Percentiles rank a stretch among this genome's conserved stretches.
phyloP scores from a whole-genome alignment of 2,888 invertebrate genomes.

The Herminia tarsipennalis region DNA sequence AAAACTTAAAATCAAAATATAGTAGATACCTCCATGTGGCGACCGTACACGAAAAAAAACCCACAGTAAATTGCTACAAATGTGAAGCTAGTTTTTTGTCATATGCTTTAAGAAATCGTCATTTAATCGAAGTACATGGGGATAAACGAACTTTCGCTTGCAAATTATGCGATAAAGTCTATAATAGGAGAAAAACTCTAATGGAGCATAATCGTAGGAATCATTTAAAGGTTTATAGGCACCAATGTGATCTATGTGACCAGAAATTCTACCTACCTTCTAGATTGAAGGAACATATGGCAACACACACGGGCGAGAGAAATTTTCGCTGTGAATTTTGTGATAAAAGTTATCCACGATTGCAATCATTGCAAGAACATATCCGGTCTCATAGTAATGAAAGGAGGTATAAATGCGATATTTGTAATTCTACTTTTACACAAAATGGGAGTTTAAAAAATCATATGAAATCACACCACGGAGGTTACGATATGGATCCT shows the following conservation, averaged over 20 bases:
- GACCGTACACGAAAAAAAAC: slow-evolving; percentile 73
- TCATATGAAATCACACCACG: slow-evolving; percentile 85
- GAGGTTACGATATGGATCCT: slow-evolving; percentile 54
- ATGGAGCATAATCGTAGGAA: slow-evolving; percentile 72
- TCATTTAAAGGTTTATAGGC: slow-evolving; percentile 70
- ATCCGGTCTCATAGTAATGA: slow-evolving; percentile 83
- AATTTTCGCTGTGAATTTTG: slow-evolving; percentile 84
- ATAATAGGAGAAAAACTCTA: slow-evolving; percentile 70
- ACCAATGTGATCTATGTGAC: slow-evolving; percentile 75
- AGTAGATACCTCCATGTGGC: slow-evolving; percentile 70
- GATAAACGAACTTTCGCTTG: slow-evolving; percentile 73
- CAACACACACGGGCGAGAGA: slow-evolving; percentile 81
- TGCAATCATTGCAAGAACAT: slow-evolving; percentile 85
- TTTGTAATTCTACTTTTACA: slow-evolving; percentile 83
- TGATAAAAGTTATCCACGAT: slow-evolving; percentile 85
- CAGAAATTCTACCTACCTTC: slow-evolving; percentile 77
- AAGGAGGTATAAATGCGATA: slow-evolving; percentile 81
- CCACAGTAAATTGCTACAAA: slow-evolving; percentile 73
- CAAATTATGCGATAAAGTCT: slow-evolving; percentile 72
- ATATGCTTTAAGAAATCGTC: slow-evolving; percentile 67
- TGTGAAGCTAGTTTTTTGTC: slow-evolving; percentile 65
- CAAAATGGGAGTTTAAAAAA: slow-evolving; percentile 84
- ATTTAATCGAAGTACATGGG: slow-evolving; percentile 73
- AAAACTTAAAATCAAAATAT: slow-evolving; percentile 72
- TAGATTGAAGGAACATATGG: slow-evolving; percentile 77